Evolutionary conservation across 2,113 vertebrate genomes (phyloP), one percentile per base, ranked within the genome.

Genomic region (Microtus montanus): DNA sequence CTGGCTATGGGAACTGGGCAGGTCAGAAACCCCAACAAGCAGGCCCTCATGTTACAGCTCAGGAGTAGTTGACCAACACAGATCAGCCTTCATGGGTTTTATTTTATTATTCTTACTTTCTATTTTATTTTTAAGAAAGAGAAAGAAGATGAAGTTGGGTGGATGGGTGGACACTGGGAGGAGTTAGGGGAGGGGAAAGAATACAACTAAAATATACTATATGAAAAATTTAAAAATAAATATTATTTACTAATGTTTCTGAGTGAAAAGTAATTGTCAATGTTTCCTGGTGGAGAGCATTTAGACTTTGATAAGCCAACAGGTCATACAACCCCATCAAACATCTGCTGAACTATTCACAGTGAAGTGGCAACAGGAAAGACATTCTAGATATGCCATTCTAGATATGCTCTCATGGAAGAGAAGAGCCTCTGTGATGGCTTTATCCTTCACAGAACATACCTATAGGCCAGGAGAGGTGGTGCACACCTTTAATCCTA

Each of bases 361-460:
- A n/a, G 13, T 17, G 83, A 54, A 38, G 58, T 54, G 19, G 28
- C 30, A n/a, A 19, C 1, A 9, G 52, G 58, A 86, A 44, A 87
- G 44, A 87, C 35, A 63, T 58, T 58, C 54, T 58, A 58, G 44
- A 79, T 35, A 87, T 1, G 2, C 52, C 35, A 63, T 54, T 54
- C 54, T 54, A 54, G 44, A 79, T 35, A 87, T 1, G 1, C 52
- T 77, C 4, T 91, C 44, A 20, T 1, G 12, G 33, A 38, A 78
- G 20, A 61, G 38, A 74, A 26, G 4, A 20, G 24, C 78, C 12
- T 68, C 84, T 61, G 9, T 41, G 26, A 30, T 5, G 30, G 33
- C 30, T 4, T 6, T 1, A 0, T 6, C 33, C 33, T 12, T 63
- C 3, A 1, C 52, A 49, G 28, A 41, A 52, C 44, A 3, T 2